Base-by-base conservation (phyloP, 2,113 vertebrate species). In the Morone saxatilis region DNA sequence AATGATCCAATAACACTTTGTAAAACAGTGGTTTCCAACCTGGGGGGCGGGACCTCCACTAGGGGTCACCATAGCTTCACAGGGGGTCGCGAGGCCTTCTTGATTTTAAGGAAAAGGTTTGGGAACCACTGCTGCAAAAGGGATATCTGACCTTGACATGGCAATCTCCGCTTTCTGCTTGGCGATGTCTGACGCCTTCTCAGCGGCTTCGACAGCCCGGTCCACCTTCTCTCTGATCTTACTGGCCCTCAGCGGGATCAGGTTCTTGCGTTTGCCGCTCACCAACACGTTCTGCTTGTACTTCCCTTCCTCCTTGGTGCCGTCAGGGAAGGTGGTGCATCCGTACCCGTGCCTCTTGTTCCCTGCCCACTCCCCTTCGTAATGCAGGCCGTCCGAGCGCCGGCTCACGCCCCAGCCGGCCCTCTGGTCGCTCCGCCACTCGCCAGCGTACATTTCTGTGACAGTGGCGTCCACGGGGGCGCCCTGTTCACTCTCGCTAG, bases 181-280 rank as follows among this genome's bases (percentile, higher is more conserved):
- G 94, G 98, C 97, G n/a, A 97, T 96, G 91, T 98, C 97, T 40
- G 97, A 96, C 0, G 97, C 98, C 84, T 98, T 95, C 94, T 97
- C 97, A 0, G 98, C 98, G 0, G 97, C 96, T 81, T 99, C 98
- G 0, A 98, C 91, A 0, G 97, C 97, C 0, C 98, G 96, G 91
- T 99, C 98, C 94, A 99, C 98, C 94, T 99, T 99, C 96, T 99
- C 98, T 0, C 98, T 94, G 95, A 97, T 98, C 93, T 99, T 99
- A 94, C 98, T 99, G 93, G 97, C 97, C 17, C 98, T 94, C 91
- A 99, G 95, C 0, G 98, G 98, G 93, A 99, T 98, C 72, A 99
- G 96, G 94, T 98, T 99, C 95, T 99, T 99, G 91, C 98, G 96
- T 86, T 98, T 99, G 67, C 98, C 98, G 14, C 98, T 98, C 82